A percentile compares a stretch with the other conserved stretches of the same genome.
phyloP scores from a whole-genome alignment of 2,113 vertebrate genomes.

The Gorsachius goisagi region DNA sequence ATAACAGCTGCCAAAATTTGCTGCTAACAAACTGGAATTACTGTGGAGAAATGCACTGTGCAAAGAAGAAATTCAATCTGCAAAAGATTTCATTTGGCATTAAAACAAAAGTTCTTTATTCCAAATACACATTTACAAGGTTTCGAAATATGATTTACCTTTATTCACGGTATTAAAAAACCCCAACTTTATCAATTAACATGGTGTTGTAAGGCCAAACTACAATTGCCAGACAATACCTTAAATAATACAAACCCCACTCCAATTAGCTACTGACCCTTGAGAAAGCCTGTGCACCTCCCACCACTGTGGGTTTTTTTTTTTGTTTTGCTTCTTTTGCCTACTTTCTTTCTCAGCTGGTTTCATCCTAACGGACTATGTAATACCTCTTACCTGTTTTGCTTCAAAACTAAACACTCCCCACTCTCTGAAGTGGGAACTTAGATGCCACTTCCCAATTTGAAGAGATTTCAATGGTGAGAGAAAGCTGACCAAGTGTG shows the following conservation, averaged over 20 bases:
- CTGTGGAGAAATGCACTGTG: neutral
- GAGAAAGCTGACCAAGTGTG: neutral
- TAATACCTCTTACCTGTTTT: neutral
- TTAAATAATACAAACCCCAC: neutral
- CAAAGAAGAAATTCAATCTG: neutral
- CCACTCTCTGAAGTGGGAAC: neutral
- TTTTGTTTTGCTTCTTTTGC: neutral
- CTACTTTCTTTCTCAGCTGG: neutral
- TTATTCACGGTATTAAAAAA: neutral
- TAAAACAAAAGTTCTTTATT: neutral
- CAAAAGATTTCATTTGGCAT: neutral
- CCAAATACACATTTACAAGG: neutral
- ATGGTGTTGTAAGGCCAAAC: neutral
- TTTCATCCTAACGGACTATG: neutral
- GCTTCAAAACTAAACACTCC: neutral
- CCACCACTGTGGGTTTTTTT: neutral
- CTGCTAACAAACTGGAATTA: neutral
- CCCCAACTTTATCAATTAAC: neutral
- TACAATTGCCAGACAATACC: neutral
- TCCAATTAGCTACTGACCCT: neutral
- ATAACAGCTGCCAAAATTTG: neutral
- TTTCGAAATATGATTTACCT: neutral
- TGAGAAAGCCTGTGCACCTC: neutral
- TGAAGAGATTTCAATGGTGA: neutral
- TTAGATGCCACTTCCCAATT: neutral